Conservation (phyloP, 1,140 invertebrate species). For the Tribolium castaneum region DNA sequence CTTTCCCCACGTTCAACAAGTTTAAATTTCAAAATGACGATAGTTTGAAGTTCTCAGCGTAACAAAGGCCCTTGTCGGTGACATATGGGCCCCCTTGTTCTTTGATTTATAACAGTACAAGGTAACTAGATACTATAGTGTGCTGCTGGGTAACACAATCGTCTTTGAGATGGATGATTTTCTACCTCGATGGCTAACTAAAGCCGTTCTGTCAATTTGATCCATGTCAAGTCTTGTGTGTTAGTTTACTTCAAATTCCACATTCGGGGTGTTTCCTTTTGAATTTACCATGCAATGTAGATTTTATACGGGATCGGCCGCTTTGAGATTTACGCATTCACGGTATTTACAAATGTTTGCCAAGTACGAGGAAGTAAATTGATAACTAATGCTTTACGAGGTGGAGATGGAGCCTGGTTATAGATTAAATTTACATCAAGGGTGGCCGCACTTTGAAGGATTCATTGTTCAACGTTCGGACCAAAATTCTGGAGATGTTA, state of each 20-base stretch:
- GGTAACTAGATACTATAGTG: constrained; percentile 28
- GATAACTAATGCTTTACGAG: not conserved
- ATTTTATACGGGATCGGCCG: not conserved
- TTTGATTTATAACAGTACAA: constrained; percentile 28
- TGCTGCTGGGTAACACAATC: constrained; percentile 28
- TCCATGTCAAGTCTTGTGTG: constrained; percentile 1
- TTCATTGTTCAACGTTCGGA: not conserved
- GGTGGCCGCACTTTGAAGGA: not conserved
- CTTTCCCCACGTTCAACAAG: constrained; percentile 7
- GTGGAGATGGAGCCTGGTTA: not conserved
- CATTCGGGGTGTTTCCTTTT: not conserved
- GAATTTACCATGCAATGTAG: not conserved
- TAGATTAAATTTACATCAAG: not conserved
- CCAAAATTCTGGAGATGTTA: no score
- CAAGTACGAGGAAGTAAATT: not conserved
- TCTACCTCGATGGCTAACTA: constrained; percentile 31
- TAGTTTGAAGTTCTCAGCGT: constrained; percentile 18
- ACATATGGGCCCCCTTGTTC: constrained; percentile 1
- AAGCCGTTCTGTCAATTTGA: constrained; percentile 20
- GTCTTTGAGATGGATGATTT: constrained; percentile 35
- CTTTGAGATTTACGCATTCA: not conserved
- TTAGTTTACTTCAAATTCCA: constrained; percentile 7
- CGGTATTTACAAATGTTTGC: not conserved
- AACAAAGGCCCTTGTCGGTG: constrained; percentile 5
- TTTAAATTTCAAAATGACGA: constrained; percentile 15